Conservation (phyloP, 2,888 invertebrate species). For the Orgyia antiqua region DNA sequence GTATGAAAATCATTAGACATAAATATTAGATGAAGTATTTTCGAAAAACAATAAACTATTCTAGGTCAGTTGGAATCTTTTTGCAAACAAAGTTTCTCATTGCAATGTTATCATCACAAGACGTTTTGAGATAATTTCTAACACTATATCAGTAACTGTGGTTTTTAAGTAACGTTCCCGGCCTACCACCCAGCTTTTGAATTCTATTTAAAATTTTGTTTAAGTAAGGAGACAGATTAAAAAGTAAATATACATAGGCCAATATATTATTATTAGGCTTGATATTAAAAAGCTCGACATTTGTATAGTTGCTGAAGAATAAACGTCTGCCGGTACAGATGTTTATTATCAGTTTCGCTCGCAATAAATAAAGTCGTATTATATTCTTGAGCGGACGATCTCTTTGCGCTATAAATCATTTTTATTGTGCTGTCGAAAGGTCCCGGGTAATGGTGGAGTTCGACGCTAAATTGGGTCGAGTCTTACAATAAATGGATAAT, state of each 20-base stretch:
- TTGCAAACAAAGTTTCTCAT: no score
- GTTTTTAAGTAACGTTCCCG: no score
- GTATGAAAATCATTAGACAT: no score
- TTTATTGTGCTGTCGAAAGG: slow-evolving; percentile 72
- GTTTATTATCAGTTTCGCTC: slow-evolving; percentile 61
- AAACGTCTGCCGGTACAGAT: slow-evolving; percentile 42
- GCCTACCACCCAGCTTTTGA: no score
- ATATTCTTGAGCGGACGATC: slow-evolving; percentile 65
- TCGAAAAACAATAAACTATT: no score
- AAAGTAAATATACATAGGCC: neutral
- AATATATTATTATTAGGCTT: neutral
- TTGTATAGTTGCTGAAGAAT: slow-evolving; percentile 27
- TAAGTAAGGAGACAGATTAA: no score
- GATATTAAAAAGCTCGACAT: neutral
- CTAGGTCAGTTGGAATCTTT: no score
- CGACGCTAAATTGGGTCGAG: slow-evolving; percentile 62
- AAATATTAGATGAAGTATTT: no score
- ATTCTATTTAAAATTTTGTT: no score
- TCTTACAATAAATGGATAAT: slow-evolving; percentile 49
- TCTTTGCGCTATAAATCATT: slow-evolving; percentile 67
- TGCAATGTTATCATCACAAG: no score
- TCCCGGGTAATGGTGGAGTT: slow-evolving; percentile 51
- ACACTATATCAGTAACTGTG: no score
- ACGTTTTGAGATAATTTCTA: no score
- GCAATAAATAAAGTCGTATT: slow-evolving; percentile 69